Evolutionary conservation across 2,797 vertebrate genomes (phyloP), one percentile per base, ranked within the genome.

Genomic region (Threskiornis aethiopicus): DNA sequence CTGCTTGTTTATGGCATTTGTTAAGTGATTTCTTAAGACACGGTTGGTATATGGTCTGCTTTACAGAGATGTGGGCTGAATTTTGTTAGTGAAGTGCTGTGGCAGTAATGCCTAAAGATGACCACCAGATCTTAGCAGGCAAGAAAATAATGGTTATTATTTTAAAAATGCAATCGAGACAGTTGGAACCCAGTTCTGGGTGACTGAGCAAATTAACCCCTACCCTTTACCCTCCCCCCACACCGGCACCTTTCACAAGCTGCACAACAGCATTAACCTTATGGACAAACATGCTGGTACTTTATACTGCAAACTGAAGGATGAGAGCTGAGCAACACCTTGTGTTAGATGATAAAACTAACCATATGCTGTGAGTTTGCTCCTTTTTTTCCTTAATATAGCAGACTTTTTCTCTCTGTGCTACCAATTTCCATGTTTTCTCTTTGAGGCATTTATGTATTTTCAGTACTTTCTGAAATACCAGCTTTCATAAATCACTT

Each of bases 261-360:
- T 78, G 66, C 26, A 58, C 49, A 64, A 39, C 29, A 41, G n/a
- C 7, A 39, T n/a, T 46, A 52, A 37, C 87, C 84, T 42, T 24
- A 26, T 2, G 66, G 87, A 87, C 81, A 84, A 78, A 67, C 71
- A 33, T 1, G 25, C 75, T 26, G 39, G 59, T 2, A 22, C 76
- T 73, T 77, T 13, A 19, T 11, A 9, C 31, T 24, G 64, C 80
- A 28, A 67, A 70, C 59, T 80, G 92, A 77, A 87, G 92, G 86
- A 71, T n/a, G 86, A 92, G 80, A 78, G 94, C 89, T 78, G 95
- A 90, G 95, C 94, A 92, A 16, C 88, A 84, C 92, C 94, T 89
- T 67, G 92, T 89, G 95, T 77, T 91, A 93, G 89, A 49, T 31
- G 81, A 33, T 80, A 61, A 91, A 89, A 78, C 33, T 76, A 92